Evolutionary conservation across 2,113 vertebrate genomes (phyloP).

Genomic region (Pedetes capensis): DNA sequence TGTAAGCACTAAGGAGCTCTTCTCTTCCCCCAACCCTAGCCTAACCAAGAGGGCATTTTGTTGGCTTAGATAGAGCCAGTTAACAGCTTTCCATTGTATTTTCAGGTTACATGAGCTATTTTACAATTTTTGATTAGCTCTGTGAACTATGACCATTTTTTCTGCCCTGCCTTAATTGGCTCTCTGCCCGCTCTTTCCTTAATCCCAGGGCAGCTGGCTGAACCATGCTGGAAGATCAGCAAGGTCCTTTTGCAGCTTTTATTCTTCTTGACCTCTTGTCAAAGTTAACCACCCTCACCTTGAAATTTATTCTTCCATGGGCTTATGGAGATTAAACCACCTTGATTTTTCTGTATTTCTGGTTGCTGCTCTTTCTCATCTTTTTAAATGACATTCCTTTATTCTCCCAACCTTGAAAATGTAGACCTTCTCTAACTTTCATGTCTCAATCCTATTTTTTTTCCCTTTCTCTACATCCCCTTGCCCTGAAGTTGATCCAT

Average conservation of each 20-base stretch:
- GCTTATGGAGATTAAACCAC: not conserved
- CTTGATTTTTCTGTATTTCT: not conserved
- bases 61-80: not conserved
- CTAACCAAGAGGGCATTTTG: not conserved
- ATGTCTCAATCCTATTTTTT: not conserved
- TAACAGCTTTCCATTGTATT: not conserved
- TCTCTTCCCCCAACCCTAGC: not conserved
- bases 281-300: not conserved
- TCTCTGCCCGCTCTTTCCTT: not conserved
- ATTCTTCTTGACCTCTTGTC: not conserved
- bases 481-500: not conserved
- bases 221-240: not conserved
- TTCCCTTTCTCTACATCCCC: not conserved
- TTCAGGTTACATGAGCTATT: not conserved
- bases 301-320: not conserved
- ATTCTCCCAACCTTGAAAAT: not conserved
- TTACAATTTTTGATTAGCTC: not conserved
- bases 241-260: not conserved
- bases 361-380: not conserved
- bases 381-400: not conserved
- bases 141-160: not conserved
- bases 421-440: not conserved
- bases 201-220: not conserved
- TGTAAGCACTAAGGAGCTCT: not conserved
- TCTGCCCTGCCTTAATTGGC: not conserved